Percentiles rank a stretch among this genome's conserved stretches.
Evolutionary conservation across 2,113 vertebrate genomes (phyloP).

Genomic region (Callipepla californica): DNA sequence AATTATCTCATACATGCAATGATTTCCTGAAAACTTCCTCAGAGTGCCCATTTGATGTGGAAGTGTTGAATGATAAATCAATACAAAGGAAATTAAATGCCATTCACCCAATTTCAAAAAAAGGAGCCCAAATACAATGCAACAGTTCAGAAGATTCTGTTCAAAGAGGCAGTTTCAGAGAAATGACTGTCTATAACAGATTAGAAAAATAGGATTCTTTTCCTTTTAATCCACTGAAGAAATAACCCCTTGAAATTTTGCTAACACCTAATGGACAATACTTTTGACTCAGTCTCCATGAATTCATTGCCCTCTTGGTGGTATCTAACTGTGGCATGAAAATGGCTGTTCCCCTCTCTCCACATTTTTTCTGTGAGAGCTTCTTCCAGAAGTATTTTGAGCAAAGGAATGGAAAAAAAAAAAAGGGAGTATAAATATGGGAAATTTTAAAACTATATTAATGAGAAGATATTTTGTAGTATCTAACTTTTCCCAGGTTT

Average conservation of each 20-base stretch:
- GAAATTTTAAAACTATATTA: background rate
- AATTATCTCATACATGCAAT: background rate
- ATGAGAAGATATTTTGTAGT: background rate
- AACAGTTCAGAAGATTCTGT: background rate
- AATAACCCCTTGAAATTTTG: background rate
- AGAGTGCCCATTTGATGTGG: background rate
- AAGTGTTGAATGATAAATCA: background rate
- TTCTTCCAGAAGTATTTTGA: background rate
- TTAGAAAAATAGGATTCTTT: background rate
- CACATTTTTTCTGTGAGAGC: background rate
- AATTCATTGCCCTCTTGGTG: background rate
- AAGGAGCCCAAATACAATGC: background rate
- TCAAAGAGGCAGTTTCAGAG: constrained; percentile 7
- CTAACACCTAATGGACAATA: background rate
- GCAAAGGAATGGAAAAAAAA: background rate
- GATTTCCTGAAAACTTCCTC: background rate
- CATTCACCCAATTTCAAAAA: constrained; percentile 8
- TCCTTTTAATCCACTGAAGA: background rate
- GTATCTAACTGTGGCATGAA: background rate
- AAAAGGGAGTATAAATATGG: background rate
- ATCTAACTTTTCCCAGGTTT: background rate
- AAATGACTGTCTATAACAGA: background rate
- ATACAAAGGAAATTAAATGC: background rate
- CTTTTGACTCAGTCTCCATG: background rate
- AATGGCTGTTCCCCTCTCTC: background rate